Conservation (phyloP, 2,113 vertebrate genomes). For the Neoarius graeffei region DNA sequence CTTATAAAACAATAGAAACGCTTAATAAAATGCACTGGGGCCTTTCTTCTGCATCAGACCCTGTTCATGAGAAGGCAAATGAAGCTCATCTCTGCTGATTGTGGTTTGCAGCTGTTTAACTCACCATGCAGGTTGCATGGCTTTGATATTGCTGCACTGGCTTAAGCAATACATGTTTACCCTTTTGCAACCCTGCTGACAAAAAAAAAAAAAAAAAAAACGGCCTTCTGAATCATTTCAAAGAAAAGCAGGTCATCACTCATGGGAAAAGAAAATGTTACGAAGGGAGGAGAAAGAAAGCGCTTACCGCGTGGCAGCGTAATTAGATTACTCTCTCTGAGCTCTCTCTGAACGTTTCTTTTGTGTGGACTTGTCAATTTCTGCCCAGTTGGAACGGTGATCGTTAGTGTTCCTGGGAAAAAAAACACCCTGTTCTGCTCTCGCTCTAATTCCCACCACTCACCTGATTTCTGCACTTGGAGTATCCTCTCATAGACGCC, state of each 20-base stretch:
- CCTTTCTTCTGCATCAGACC: conserved; percentile 14
- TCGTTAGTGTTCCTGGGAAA: neutral
- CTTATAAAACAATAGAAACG: neutral
- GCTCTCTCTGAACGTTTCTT: neutral
- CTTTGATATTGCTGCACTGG: conserved; percentile 34
- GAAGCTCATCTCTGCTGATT: conserved; percentile 35
- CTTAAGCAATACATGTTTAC: conserved; percentile 30
- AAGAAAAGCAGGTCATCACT: conserved; percentile 41
- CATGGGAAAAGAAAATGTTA: conserved; percentile 43
- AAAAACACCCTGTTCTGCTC: neutral
- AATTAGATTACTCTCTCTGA: conserved; percentile 39
- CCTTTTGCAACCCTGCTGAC: conserved; percentile 38
- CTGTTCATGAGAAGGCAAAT: conserved; percentile 33
- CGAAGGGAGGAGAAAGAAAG: conserved; percentile 49
- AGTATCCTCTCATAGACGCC: conserved; percentile 86
- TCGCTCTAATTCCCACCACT: conserved; percentile 1
- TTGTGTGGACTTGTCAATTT: conserved; percentile 11
- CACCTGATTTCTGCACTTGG: conserved; percentile 88
- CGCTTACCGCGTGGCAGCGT: conserved; percentile 1
- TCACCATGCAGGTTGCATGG: neutral
- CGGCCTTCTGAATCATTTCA: conserved; percentile 38
- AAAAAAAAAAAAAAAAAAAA: neutral
- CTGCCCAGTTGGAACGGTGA: neutral
- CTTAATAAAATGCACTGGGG: conserved; percentile 5
- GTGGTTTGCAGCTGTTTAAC: conserved; percentile 24